Conservation (phyloP, 2,113 vertebrate genomes). For the Chinchilla lanigera region DNA sequence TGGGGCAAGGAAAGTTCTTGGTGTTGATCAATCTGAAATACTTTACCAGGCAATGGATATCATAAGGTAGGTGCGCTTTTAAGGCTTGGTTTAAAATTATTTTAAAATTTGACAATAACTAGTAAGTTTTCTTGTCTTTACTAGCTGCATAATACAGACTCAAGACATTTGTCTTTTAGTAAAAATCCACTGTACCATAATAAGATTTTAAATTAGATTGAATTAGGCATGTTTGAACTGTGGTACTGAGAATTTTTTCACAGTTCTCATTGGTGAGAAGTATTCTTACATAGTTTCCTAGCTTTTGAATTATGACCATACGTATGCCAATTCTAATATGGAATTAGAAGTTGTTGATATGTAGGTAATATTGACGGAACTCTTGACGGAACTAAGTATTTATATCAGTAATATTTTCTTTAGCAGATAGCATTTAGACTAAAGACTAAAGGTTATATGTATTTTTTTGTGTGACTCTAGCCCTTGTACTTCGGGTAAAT, state of each 20-base stretch:
- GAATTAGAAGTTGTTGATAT: neutral
- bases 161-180: conserved; percentile 21
- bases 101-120: conserved; percentile 7
- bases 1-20: conserved; percentile 94
- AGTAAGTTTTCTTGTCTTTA: conserved; percentile 34
- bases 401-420: conserved; percentile 29
- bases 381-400: neutral
- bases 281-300: conserved; percentile 25
- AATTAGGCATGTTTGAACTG: neutral
- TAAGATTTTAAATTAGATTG: conserved; percentile 39
- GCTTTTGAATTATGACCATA: neutral
- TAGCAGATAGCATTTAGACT: neutral
- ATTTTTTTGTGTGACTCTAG: neutral
- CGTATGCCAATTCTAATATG: conserved; percentile 6
- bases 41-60: conserved; percentile 99
- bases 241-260: conserved; percentile 1
- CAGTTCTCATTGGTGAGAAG: neutral
- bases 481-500: neutral
- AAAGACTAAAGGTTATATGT: neutral
- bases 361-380: neutral
- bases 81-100: conserved; percentile 48
- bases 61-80: conserved; percentile 89
- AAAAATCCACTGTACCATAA: conserved; percentile 4
- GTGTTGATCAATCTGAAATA: conserved; percentile 97
- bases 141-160: neutral